phyloP scores from a whole-genome alignment of 2,113 vertebrate species.

The Corvus cornix region DNA sequence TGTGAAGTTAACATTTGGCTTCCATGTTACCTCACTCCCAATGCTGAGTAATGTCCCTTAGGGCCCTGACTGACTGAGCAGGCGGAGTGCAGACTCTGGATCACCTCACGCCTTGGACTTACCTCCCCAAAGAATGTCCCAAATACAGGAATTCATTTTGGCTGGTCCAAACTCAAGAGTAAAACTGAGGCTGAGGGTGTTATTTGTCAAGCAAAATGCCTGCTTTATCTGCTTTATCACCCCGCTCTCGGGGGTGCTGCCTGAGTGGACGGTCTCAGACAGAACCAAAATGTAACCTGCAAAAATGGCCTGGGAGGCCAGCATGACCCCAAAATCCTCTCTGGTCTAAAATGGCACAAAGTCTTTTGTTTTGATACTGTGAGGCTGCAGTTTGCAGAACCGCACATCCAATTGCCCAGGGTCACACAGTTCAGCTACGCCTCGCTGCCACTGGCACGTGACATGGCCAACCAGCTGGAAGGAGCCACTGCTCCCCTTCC shows the following conservation, averaged over 20 bases:
- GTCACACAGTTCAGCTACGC: background rate
- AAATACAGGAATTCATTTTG: background rate
- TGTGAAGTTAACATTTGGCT: rapidly evolving
- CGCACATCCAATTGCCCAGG: background rate
- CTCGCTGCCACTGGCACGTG: rapidly evolving
- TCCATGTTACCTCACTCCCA: background rate
- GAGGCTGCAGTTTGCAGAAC: background rate
- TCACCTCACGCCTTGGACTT: background rate
- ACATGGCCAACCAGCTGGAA: background rate
- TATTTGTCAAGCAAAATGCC: background rate
- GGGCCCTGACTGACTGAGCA: background rate
- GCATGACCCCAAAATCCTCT: background rate
- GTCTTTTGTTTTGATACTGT: background rate
- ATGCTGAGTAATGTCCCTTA: background rate
- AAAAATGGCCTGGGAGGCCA: background rate
- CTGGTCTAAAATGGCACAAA: background rate
- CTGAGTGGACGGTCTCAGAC: background rate
- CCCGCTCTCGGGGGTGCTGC: rapidly evolving
- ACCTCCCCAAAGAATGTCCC: background rate
- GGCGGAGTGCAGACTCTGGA: background rate
- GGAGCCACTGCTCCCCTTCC: background rate
- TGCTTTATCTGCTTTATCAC: background rate
- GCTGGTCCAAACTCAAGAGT: background rate
- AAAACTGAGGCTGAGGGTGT: background rate
- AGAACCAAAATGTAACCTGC: background rate